phyloP scores from a whole-genome alignment of 2,113 vertebrate genomes.

The Neodontobutis hainanensis region DNA sequence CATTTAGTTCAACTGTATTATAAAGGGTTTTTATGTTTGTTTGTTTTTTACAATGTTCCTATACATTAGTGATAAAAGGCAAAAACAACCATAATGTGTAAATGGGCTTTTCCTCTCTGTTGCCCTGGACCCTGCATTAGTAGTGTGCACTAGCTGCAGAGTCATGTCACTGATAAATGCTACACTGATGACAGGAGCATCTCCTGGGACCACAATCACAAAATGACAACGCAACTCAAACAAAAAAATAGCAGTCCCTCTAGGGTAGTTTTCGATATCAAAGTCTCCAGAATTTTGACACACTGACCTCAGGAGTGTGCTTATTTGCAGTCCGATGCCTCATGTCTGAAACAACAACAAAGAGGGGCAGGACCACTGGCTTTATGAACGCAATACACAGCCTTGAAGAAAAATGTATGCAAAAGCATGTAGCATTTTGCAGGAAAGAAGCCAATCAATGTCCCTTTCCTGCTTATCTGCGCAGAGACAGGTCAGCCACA shows the following conservation, averaged over 20 bases:
- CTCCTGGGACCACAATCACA: conserved; percentile 5
- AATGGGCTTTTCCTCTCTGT: no score
- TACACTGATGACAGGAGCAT: conserved; percentile 6
- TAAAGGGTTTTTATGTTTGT: no score
- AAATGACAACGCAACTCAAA: conserved; percentile 1
- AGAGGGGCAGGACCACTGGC: background rate
- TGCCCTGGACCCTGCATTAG: no score
- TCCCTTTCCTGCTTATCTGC: conserved; percentile 45
- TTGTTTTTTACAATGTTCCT: no score
- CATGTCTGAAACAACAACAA: conserved; percentile 4
- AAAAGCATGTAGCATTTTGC: conserved; percentile 16
- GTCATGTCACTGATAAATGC: conserved; percentile 16
- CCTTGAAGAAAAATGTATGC: background rate
- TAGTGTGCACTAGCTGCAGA: background rate
- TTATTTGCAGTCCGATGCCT: background rate
- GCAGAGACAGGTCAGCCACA: conserved; percentile 53
- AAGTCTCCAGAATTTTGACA: background rate
- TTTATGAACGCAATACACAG: background rate
- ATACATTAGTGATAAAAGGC: no score
- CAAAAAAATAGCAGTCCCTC: background rate
- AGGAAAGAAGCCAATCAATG: conserved; percentile 44
- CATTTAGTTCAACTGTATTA: no score
- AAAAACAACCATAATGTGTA: no score
- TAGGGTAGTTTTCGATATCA: background rate
- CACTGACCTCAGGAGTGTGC: background rate